A percentile compares a stretch with the other conserved stretches of the same genome.
These are phyloP conservation scores for Sthenelais limicola DNA, from an alignment of 2,888 invertebrate species.

Conservation along the genomic window DNA sequence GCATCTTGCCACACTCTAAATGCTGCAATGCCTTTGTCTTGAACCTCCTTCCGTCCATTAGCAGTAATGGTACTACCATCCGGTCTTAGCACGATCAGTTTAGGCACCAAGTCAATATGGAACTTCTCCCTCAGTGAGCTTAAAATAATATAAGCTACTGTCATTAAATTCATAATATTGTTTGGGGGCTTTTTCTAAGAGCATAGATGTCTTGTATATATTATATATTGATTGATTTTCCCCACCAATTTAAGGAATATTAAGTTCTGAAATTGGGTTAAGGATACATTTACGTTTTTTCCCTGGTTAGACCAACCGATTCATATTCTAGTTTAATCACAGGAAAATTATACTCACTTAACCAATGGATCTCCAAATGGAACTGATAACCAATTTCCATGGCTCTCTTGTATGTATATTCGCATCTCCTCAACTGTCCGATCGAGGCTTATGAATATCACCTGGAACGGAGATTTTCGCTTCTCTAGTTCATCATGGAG, in stretches of 20 bases:
- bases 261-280: too few relatives aligned
- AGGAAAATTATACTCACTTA: constrained; percentile 55
- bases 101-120: constrained; percentile 73
- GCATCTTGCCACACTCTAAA: constrained; percentile 50
- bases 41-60: constrained; percentile 73
- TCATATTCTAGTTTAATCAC: constrained; percentile 12
- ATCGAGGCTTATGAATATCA: constrained; percentile 62
- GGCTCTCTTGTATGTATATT: constrained; percentile 55
- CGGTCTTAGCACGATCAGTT: constrained; percentile 71
- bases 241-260: too few relatives aligned
- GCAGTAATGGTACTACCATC: constrained; percentile 71
- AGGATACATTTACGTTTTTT: too few relatives aligned
- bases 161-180: constrained; percentile 6
- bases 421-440: constrained; percentile 58
- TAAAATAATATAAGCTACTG: constrained; percentile 49
- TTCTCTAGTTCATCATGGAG: constrained; percentile 55
- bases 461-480: constrained; percentile 56
- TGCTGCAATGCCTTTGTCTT: constrained; percentile 58
- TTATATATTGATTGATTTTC: constrained; percentile 17
- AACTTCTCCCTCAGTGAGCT: constrained; percentile 71
- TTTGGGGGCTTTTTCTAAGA: background rate
- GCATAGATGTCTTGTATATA: too few relatives aligned
- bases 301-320: too few relatives aligned
- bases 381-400: constrained; percentile 61
- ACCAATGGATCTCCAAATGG: constrained; percentile 52